A percentile compares a stretch with the other conserved stretches of the same genome.
Conservation (phyloP, 2,113 vertebrate species). For the Fregetta grallaria region DNA sequence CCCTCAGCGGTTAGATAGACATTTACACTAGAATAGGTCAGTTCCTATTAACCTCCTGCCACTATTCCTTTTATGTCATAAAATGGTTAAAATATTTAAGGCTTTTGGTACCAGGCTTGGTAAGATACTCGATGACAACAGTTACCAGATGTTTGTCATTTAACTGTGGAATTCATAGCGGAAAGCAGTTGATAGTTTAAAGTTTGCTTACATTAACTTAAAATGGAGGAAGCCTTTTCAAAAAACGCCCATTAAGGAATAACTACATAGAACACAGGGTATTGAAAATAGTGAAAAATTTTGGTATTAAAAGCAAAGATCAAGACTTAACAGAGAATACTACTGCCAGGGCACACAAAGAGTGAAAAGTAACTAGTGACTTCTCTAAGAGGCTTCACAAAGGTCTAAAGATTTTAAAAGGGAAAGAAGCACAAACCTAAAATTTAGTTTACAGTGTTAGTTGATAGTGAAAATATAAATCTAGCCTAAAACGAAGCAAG, state of each 20-base stretch:
- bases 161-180: constrained; percentile 12
- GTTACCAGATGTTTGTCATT: constrained; percentile 58
- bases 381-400: background rate
- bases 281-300: background rate
- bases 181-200: background rate
- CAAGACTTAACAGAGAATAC: background rate
- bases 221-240: background rate
- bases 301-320: background rate
- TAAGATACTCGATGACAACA: constrained; percentile 52
- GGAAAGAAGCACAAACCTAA: background rate
- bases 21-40: constrained; percentile 59
- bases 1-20: constrained; percentile 6
- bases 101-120: constrained; percentile 60
- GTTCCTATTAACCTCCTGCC: constrained; percentile 61
- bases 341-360: background rate
- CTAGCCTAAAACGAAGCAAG: background rate
- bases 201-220: background rate
- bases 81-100: constrained; percentile 67
- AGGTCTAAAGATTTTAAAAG: background rate
- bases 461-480: background rate
- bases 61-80: constrained; percentile 62
- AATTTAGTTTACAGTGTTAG: background rate
- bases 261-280: background rate
- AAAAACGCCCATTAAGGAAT: background rate
- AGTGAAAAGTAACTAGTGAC: background rate